These are phyloP conservation scores for Tortrix viridana DNA, from an alignment of 2,888 invertebrate species.

Conservation along the genomic window DNA sequence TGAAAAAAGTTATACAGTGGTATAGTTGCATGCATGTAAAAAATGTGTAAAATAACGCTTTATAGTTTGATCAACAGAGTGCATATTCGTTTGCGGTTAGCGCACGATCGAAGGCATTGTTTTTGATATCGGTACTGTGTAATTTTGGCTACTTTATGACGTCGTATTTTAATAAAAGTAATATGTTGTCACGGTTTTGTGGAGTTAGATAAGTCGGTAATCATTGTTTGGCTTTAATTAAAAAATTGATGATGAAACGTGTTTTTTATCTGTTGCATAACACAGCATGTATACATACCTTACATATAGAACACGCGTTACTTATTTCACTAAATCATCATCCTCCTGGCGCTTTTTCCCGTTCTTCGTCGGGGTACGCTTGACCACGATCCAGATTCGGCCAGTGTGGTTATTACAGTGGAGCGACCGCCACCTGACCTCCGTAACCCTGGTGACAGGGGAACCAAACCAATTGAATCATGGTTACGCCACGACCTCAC, in stretches of 20 bases:
- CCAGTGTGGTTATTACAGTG: no score
- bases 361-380: no score
- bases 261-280: neutral
- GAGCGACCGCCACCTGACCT: no score
- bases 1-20: slow-evolving; percentile 79
- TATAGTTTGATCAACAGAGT: slow-evolving; percentile 49
- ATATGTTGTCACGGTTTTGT: slow-evolving; percentile 55
- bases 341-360: no score
- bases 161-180: slow-evolving; percentile 62
- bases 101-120: slow-evolving; percentile 67
- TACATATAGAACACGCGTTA: no score
- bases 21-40: slow-evolving; percentile 70
- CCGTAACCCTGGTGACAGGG: no score
- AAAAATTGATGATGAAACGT: neutral
- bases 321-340: no score
- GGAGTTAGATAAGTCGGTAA: slow-evolving; percentile 35
- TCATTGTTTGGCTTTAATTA: slow-evolving; percentile 33
- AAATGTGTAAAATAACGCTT: slow-evolving; percentile 55
- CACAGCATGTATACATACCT: no score
- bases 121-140: slow-evolving; percentile 75
- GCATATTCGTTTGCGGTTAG: slow-evolving; percentile 47
- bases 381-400: no score
- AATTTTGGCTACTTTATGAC: slow-evolving; percentile 79
- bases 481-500: no score
- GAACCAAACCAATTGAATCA: no score